Evolutionary conservation across 2,797 vertebrate genomes (phyloP), one percentile per base, ranked within the genome.

Genomic region (Heterohyrax brucei): DNA sequence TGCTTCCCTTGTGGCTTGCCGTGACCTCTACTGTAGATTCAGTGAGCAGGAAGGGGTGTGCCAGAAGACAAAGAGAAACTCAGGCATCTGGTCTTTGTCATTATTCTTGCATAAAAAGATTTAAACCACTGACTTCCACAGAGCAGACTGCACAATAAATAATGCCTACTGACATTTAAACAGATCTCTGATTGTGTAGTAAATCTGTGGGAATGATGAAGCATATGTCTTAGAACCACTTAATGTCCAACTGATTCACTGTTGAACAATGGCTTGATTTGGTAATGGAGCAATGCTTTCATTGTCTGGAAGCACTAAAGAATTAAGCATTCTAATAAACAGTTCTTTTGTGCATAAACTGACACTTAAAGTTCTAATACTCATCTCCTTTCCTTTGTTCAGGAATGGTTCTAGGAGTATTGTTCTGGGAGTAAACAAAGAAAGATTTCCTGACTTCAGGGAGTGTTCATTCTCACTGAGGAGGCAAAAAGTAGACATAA

Each of bases 141-240:
- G 93, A 89, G 30, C 39, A 86, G 87, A 96, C 7, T 94, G 83
- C 93, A 93, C 68, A 93, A 89, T 96, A 88, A 93, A 82, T 93
- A 95, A 76, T 85, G 64, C 5, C 73, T 59, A 44, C 66, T 91
- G 93, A 61, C 94, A 93, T 94, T 88, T 90, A 94, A 96, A 87
- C 72, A 80, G 93, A 66, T 92, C 84, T 92, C 59, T 22, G 81
- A 92, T 94, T 50, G 79, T 81, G 95, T 13, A 53, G 70, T 93
- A 96, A 89, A 96, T 95, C 87, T 93, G 78, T n/a, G 81, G 44
- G 66, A 46, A 89, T 93, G 89, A 85, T 18, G 46, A 87, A 91
- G 21, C 39, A 56, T 13, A 80, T 33, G 16, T 70, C 97, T 94
- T 84, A 92, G 61, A 93, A 93, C 59, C 26, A 39, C 1, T 33